Evolutionary conservation across 2,113 vertebrate genomes (phyloP).

Genomic region (Ophiodon elongatus): DNA sequence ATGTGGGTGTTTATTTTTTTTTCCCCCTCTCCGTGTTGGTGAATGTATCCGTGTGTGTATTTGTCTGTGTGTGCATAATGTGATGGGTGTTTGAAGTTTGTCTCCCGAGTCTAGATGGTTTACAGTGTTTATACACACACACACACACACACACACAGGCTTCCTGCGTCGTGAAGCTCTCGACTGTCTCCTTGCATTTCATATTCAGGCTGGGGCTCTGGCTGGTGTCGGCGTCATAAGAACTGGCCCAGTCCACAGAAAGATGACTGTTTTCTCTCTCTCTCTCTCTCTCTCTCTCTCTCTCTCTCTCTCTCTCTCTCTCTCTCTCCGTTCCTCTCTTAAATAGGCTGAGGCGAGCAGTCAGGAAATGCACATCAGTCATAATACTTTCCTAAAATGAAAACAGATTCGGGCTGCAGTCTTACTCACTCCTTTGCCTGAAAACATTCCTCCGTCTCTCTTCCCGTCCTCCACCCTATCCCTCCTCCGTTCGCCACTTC

Average conservation of each 20-base stretch:
- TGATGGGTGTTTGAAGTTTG: slow-evolving; percentile 72
- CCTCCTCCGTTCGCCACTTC: slow-evolving; percentile 55
- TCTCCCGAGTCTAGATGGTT: slow-evolving; percentile 67
- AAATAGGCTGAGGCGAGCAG: slow-evolving; percentile 75
- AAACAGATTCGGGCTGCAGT: slow-evolving; percentile 83
- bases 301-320: slow-evolving; percentile 65
- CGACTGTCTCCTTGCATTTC: slow-evolving; percentile 70
- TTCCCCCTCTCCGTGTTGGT: slow-evolving; percentile 19
- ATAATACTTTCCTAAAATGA: slow-evolving; percentile 87
- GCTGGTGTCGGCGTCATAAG: slow-evolving; percentile 70
- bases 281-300: slow-evolving; percentile 35
- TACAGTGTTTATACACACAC: slow-evolving; percentile 49
- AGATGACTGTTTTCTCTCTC: slow-evolving; percentile 65
- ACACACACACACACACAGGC: slow-evolving; percentile 31
- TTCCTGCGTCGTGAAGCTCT: slow-evolving; percentile 69
- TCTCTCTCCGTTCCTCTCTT: slow-evolving; percentile 64
- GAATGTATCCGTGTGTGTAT: slow-evolving; percentile 30
- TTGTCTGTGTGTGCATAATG: slow-evolving; percentile 51
- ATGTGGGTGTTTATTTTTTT: slow-evolving; percentile 59
- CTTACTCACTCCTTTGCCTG: slow-evolving; percentile 42
- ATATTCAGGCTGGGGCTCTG: slow-evolving; percentile 77
- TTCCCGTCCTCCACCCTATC: slow-evolving; percentile 65
- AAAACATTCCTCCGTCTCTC: slow-evolving; percentile 76
- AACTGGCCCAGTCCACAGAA: slow-evolving; percentile 75
- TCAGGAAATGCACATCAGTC: slow-evolving; percentile 86